phyloP scores from a whole-genome alignment of 2,113 vertebrate genomes.

The Oncorhynchus keta region DNA sequence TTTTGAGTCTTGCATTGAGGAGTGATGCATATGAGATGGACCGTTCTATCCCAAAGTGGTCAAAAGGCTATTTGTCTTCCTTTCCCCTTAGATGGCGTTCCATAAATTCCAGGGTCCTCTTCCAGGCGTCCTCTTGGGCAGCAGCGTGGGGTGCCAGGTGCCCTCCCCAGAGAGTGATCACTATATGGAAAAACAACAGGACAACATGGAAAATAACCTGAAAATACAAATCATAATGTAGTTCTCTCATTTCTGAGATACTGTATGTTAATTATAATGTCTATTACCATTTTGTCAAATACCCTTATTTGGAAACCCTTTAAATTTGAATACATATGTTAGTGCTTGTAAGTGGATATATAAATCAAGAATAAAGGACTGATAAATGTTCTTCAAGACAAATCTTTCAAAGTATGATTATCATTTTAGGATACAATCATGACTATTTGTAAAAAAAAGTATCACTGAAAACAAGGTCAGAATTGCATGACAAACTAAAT shows the following conservation, averaged over 20 bases:
- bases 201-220: not conserved
- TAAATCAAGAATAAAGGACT: not conserved
- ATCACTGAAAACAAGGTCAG: not conserved
- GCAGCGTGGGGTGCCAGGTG: conserved; percentile 52
- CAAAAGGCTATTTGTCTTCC: not conserved
- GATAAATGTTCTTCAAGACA: not conserved
- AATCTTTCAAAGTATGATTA: too few species aligned
- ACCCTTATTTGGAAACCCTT: not conserved
- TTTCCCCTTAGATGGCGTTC: conserved; percentile 43
- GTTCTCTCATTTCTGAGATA: not conserved
- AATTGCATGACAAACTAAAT: not conserved
- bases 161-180: conserved; percentile 63
- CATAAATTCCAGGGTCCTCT: conserved; percentile 59
- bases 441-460: too few species aligned
- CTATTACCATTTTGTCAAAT: not conserved
- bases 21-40: not conserved
- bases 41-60: not conserved
- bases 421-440: too few species aligned
- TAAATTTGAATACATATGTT: not conserved
- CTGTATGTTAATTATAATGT: not conserved
- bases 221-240: not conserved
- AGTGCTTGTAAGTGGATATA: not conserved
- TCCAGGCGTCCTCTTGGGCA: conserved; percentile 71
- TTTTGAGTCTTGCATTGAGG: not conserved
- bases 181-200: conserved; percentile 38